Conservation (phyloP, 2,888 invertebrate genomes). For the Stratiomys singularior region DNA sequence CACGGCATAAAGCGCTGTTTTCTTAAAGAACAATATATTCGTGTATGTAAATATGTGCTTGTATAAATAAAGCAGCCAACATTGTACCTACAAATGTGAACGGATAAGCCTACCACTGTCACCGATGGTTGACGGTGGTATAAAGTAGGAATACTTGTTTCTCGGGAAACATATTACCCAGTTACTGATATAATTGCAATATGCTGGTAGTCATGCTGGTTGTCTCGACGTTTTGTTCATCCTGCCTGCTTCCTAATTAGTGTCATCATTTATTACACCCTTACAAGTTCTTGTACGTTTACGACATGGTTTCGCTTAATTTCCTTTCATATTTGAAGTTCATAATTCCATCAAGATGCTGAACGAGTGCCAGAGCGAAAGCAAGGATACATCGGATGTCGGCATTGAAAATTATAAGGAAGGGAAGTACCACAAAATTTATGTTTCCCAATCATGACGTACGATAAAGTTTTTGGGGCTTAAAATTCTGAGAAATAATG, state of each 20-base stretch:
- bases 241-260: not conserved
- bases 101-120: too few relatives aligned
- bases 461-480: too few relatives aligned
- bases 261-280: slow-evolving; percentile 10
- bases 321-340: slow-evolving; percentile 17
- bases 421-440: not conserved
- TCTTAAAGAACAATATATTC: too few relatives aligned
- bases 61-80: too few relatives aligned
- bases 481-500: too few relatives aligned
- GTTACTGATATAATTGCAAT: not conserved
- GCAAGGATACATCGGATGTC: not conserved
- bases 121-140: too few relatives aligned
- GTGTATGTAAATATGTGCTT: too few relatives aligned
- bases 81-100: too few relatives aligned
- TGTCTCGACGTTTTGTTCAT: not conserved
- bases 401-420: not conserved
- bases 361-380: not conserved
- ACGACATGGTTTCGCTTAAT: slow-evolving; percentile 20
- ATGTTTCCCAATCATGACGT: too few relatives aligned
- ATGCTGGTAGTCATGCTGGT: not conserved
- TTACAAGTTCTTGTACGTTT: not conserved
- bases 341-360: not conserved
- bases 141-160: too few relatives aligned
- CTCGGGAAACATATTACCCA: too few relatives aligned
- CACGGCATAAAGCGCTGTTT: too few relatives aligned